phyloP scores from a whole-genome alignment of 2,113 vertebrate genomes.

The Tachycineta bicolor region DNA sequence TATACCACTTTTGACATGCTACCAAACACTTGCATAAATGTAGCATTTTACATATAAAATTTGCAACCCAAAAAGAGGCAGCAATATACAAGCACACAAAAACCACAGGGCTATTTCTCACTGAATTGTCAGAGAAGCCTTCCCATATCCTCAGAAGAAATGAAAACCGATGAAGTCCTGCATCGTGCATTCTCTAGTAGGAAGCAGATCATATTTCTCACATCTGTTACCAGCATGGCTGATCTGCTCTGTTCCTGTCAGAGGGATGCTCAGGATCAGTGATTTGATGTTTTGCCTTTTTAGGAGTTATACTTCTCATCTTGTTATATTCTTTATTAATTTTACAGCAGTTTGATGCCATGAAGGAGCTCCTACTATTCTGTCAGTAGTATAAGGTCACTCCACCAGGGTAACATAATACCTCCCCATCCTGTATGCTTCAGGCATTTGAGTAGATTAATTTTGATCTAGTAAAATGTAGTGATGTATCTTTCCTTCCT shows the following conservation, averaged over 20 bases:
- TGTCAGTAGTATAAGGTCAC: neutral
- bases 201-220: slow-evolving; percentile 1
- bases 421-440: neutral
- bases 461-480: slow-evolving; percentile 6
- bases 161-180: slow-evolving; percentile 1
- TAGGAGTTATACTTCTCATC: neutral
- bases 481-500: neutral
- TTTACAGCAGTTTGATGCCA: neutral
- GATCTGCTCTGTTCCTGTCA: neutral
- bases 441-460: neutral
- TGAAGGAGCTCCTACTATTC: neutral
- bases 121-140: neutral
- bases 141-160: slow-evolving; percentile 17
- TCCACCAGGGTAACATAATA: neutral
- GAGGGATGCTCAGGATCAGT: neutral
- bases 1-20: neutral
- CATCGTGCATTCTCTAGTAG: neutral
- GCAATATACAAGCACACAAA: neutral
- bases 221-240: slow-evolving; percentile 3
- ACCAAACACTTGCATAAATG: neutral
- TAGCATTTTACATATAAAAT: neutral
- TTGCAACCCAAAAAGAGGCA: neutral
- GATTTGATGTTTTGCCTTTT: slow-evolving; percentile 30
- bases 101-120: neutral
- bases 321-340: slow-evolving; percentile 22